Evolutionary conservation across 1,140 invertebrate genomes (phyloP), one percentile per base, ranked within the genome.

Genomic region (Diachasmimorpha longicaudata): DNA sequence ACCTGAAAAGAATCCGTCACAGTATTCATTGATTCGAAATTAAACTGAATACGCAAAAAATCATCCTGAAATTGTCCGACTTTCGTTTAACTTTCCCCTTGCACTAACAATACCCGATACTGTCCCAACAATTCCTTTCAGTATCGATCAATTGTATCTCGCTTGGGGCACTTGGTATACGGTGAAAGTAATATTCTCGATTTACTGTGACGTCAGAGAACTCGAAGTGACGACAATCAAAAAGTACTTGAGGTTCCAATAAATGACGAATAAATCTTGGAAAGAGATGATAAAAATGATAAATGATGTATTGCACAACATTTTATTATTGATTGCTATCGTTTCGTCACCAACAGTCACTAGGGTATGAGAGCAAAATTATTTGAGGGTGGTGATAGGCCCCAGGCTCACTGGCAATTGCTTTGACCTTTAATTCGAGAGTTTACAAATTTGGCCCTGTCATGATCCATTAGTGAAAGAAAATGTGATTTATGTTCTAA

Each of bases 41-140:
- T 44, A 5, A 72, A 72, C 31, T 72, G 10, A 72, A 58, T 14
- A 21, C 25, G 48, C 0, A 21, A 16, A 58, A 55, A 37, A 14
- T 58, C 4, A 31, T 3, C 13, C 5, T 16, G 52, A 58, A 58
- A 10, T 31, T 37, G 48, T 25, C 36, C 11, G 13, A 36, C 23
- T 58, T 42, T 39, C 70, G 13, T 36, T 58, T 36, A 16, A 72
- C 70, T 72, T 72, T 72, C 70, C 44, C 70, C 52, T 21, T 58
- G n/a, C 52, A 58, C 21, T 31, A 31, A 31, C 52, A 19, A 58
- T 58, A 19, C 52, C 21, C 21, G n/a, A 21, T 19, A 58, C 16
- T 58, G 52, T 58, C 52, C 52, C 52, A 58, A 58, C 52, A 58
- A 19, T 58, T 58, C 19, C 21, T 58, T 58, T 21, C n/a, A 58